Base-by-base conservation (phyloP, 1,140 invertebrate genomes). In the Pentalonia nigronervosa region DNA sequence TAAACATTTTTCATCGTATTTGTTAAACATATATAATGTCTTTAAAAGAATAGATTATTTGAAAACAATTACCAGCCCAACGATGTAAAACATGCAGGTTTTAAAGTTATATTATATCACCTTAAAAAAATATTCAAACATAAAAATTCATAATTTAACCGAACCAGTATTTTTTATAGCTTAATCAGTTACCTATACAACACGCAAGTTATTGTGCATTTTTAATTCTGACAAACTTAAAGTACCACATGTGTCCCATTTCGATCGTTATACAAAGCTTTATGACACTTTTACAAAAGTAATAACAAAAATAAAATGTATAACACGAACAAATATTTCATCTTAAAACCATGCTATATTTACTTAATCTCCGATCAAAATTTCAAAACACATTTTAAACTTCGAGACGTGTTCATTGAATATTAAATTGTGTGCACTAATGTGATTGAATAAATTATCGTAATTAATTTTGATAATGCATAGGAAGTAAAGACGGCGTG, bases 251-350 rank as follows among this genome's bases (percentile, higher is more conserved):
- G 41, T 45, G 25, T 45, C 21, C 34, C 34, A 84, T 25, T 41
- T 45, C n/a, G 60, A 76, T 76, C 14, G n/a, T 76, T 30, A 76
- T n/a, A 76, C n/a, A 30, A 6, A 76, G n/a, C 60, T 76, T 76
- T 76, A 76, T n/a, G 60, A 76, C 60, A 76, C 60, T n/a, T 76
- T 67, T 76, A 76, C n/a, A n/a, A 76, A 76, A 53, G 50, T 23
- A 53, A 23, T 53, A 53, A 60, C 56, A 83, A 83, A 83, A 23
- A 84, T 4, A 84, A 84, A 25, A 84, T 11, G 30, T 45, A 84
- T 2, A 25, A 45, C 36, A 45, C 45, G 23, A 81, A 81, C 14
- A 34, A 34, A 81, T 41, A 84, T 84, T 41, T 84, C 7, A 45
- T 41, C 41, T 41, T 41, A 41, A 41, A 41, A 45, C 83, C 23